Conservation (phyloP, 2,113 vertebrate genomes). For the Ptilonorhynchus violaceus region DNA sequence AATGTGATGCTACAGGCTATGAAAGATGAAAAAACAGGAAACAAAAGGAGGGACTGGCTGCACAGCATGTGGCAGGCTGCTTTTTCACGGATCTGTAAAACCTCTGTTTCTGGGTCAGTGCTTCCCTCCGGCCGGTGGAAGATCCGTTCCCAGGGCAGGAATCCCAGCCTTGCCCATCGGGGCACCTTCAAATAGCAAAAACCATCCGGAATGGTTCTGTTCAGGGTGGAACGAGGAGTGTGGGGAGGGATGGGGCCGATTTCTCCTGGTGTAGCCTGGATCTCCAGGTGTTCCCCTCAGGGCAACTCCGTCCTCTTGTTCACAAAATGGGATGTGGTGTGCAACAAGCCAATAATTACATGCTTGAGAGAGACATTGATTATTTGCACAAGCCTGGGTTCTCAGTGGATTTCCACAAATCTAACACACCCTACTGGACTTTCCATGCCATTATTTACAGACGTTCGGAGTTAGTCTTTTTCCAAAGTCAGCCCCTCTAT, state of each 20-base stretch:
- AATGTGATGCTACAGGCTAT: background rate
- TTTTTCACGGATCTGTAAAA: background rate
- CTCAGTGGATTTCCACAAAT: background rate
- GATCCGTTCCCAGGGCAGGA: background rate
- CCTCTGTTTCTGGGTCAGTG: background rate
- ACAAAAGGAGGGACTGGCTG: background rate
- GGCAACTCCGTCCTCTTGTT: rapidly evolving
- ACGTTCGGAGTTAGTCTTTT: background rate
- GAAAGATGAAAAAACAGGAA: background rate
- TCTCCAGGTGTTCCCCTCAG: background rate
- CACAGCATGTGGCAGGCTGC: background rate
- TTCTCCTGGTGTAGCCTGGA: background rate
- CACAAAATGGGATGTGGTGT: background rate
- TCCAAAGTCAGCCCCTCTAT: background rate
- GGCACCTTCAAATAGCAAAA: background rate
- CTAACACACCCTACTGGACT: background rate
- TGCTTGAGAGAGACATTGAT: background rate
- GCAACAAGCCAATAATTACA: background rate
- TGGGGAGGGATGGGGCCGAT: background rate
- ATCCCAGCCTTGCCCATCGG: rapidly evolving
- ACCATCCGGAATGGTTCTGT: background rate
- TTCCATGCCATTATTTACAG: background rate
- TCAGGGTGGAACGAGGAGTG: background rate
- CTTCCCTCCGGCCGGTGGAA: background rate
- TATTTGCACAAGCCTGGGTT: background rate